Conservation (phyloP, 2,797 vertebrate genomes). For the Muscicapa striata region DNA sequence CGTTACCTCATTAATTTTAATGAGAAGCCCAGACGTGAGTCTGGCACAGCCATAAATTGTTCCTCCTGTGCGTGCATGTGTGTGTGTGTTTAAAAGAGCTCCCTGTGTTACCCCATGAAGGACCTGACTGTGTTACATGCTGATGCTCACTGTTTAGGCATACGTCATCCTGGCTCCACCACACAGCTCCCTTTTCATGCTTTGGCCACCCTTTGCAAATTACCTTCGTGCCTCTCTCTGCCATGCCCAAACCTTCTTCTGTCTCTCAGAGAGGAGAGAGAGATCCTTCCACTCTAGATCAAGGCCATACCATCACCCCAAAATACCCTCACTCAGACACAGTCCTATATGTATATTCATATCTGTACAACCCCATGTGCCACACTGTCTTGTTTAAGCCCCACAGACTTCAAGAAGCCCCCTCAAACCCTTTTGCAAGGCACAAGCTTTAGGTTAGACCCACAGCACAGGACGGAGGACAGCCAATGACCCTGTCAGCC, state of each 20-base stretch:
- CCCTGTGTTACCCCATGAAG: constrained; percentile 63
- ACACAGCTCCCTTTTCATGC: constrained; percentile 28
- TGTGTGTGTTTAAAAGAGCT: constrained; percentile 45
- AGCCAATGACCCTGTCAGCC: not conserved
- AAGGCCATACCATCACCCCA: not conserved
- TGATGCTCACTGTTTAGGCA: not conserved
- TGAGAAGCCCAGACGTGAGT: constrained; percentile 67
- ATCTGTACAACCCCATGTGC: rapidly evolving
- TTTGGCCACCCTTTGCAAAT: not conserved
- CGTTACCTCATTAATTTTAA: constrained; percentile 78
- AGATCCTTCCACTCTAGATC: not conserved
- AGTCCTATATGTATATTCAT: not conserved
- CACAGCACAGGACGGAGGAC: not conserved
- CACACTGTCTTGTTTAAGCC: not conserved
- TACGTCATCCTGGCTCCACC: constrained; percentile 36
- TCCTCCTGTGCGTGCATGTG: constrained; percentile 22
- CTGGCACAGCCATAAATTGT: constrained; percentile 72
- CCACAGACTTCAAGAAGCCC: not conserved
- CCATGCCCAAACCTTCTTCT: not conserved
- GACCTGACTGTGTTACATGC: constrained; percentile 45
- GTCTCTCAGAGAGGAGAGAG: not conserved
- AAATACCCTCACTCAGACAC: not conserved
- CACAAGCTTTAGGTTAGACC: not conserved
- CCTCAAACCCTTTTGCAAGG: not conserved
- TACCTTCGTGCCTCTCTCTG: not conserved